Percentiles rank a stretch among this genome's conserved stretches.
Evolutionary conservation across 53 echinoderm and acorn worm genomes (phyloP).

Genomic region (Hippasteria phrygiana): DNA sequence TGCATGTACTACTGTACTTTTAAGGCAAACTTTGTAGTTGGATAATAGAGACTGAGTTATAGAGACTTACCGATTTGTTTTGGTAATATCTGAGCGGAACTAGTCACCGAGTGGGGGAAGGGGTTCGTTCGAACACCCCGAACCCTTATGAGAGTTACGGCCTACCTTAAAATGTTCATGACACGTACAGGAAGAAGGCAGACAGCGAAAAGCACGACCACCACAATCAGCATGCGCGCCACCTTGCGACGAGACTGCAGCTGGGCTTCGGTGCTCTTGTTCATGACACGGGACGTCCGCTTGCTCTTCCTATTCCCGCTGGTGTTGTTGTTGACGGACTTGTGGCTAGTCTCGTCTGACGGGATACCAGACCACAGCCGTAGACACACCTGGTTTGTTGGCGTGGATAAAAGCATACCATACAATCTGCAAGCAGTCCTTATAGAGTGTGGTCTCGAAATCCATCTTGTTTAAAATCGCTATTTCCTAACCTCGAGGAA

Average conservation of each 20-base stretch:
- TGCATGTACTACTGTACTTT: too few relatives aligned
- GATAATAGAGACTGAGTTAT: too few relatives aligned
- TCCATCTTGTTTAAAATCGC: too few relatives aligned
- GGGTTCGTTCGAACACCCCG: too few relatives aligned
- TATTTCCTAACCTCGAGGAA: too few relatives aligned
- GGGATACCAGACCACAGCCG: constrained; percentile 92
- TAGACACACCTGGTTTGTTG: constrained; percentile 69
- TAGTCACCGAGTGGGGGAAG: too few relatives aligned
- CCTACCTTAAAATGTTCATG: constrained; percentile 72
- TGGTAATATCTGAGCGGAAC: too few relatives aligned
- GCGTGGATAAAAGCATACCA: neutral
- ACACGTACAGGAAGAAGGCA: constrained; percentile 89
- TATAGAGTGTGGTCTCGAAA: too few relatives aligned
- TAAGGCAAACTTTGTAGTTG: too few relatives aligned
- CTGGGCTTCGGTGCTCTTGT: constrained; percentile 86
- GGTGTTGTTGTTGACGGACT: constrained; percentile 33
- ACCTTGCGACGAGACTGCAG: constrained; percentile 90
- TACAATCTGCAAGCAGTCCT: too few relatives aligned
- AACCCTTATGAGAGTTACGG: neutral
- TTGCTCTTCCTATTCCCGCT: neutral
- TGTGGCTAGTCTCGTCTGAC: constrained; percentile 69
- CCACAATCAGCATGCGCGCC: constrained; percentile 95
- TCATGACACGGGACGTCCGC: constrained; percentile 36
- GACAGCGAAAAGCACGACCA: constrained; percentile 88
- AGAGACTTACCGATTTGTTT: too few relatives aligned